These are phyloP conservation scores for Vidua chalybeata DNA, from an alignment of 2,113 vertebrate species.

Conservation along the genomic window DNA sequence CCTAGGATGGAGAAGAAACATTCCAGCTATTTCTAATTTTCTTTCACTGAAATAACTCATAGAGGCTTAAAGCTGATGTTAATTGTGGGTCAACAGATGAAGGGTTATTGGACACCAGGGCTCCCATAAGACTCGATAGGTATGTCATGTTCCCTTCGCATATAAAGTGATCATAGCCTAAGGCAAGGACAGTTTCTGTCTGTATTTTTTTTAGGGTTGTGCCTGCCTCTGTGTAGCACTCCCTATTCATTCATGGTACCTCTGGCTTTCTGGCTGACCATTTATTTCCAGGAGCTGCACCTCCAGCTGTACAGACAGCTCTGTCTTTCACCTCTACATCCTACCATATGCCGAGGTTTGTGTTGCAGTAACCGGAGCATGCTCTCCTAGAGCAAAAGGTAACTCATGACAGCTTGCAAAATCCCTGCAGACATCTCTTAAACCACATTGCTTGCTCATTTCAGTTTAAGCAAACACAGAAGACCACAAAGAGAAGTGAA, in stretches of 20 bases:
- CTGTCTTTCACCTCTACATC: not conserved
- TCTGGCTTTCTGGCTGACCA: not conserved
- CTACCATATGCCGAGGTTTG: not conserved
- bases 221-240: not conserved
- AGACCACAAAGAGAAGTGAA: not conserved
- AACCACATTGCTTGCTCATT: not conserved
- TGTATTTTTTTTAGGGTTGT: not conserved
- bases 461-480: not conserved
- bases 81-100: not conserved
- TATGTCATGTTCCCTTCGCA: not conserved
- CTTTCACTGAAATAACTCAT: not conserved
- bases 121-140: not conserved
- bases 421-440: not conserved
- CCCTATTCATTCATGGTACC: not conserved
- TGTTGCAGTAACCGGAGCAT: not conserved
- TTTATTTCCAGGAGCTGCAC: not conserved
- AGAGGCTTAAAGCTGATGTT: not conserved
- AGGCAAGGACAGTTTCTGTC: not conserved
- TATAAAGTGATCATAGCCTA: accelerated
- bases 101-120: not conserved
- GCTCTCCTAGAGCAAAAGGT: not conserved
- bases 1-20: not conserved
- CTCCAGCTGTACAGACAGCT: not conserved
- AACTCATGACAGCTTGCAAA: not conserved
- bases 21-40: not conserved